Evolutionary conservation across 2,888 invertebrate genomes (phyloP).

Genomic region (Coelinius sp.): DNA sequence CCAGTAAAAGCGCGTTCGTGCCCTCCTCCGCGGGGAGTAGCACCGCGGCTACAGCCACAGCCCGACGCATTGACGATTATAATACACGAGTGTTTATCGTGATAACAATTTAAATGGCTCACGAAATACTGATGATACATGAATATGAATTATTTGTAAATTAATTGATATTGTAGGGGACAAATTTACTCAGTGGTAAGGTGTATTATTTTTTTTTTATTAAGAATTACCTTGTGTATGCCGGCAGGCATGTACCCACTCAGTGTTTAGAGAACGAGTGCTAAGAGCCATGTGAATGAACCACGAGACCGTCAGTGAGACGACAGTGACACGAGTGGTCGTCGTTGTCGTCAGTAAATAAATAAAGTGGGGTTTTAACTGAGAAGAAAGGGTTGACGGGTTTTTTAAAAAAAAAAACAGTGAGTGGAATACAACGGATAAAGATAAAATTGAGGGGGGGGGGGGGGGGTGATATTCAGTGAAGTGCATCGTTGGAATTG

Average conservation of each 20-base stretch:
- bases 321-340: constrained; percentile 25
- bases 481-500: constrained; percentile 22
- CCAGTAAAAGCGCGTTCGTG: constrained; percentile 37
- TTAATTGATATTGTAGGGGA: too few species aligned
- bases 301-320: constrained; percentile 21
- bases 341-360: constrained; percentile 18
- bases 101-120: neutral
- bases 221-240: too few species aligned
- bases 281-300: constrained; percentile 29
- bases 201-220: too few species aligned
- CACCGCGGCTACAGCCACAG: constrained; percentile 37
- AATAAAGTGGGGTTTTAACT: neutral
- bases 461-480: neutral
- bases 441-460: neutral
- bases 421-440: constrained; percentile 33
- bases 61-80: constrained; percentile 29
- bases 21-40: constrained; percentile 36
- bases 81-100: neutral
- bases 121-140: neutral
- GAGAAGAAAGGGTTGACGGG: neutral
- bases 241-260: constrained; percentile 14
- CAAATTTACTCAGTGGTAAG: too few species aligned
- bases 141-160: neutral
- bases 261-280: neutral
- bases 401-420: neutral